phyloP scores from a whole-genome alignment of 2,888 invertebrate species.

The Hydrotaea cyrtoneurina region DNA sequence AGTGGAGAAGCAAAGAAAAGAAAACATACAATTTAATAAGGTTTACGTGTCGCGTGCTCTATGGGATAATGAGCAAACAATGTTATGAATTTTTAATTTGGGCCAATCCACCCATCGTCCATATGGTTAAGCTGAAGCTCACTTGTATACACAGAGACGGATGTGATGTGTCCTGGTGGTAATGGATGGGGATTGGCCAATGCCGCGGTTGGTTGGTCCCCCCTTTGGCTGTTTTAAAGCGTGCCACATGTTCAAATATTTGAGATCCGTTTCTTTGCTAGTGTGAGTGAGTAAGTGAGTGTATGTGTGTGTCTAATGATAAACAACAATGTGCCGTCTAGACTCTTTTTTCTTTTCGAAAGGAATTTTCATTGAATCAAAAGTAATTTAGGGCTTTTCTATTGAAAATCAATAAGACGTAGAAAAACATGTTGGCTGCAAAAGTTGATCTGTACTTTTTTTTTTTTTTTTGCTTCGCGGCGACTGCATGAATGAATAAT shows the following conservation, averaged over 20 bases:
- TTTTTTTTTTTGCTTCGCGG: no score
- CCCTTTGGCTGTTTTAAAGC: background rate
- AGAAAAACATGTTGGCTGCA: no score
- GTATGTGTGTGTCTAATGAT: background rate
- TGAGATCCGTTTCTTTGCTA: background rate
- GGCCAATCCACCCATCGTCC: background rate
- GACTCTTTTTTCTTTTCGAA: background rate
- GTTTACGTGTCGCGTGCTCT: constrained; percentile 43
- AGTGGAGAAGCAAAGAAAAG: background rate
- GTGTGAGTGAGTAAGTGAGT: no score
- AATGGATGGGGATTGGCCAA: background rate
- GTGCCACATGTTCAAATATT: background rate
- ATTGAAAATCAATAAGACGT: constrained; percentile 5
- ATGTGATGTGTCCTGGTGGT: background rate
- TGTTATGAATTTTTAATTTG: constrained; percentile 54
- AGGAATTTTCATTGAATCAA: background rate
- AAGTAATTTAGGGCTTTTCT: background rate
- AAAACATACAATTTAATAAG: constrained; percentile 49
- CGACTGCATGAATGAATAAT: background rate
- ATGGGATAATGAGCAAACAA: constrained; percentile 54
- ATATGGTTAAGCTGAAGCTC: background rate
- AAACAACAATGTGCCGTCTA: background rate
- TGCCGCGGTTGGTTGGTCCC: background rate
- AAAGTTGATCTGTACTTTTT: background rate
- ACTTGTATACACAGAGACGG: no score